Conservation (phyloP, 2,888 invertebrate species). For the Tachystola acroxantha region DNA sequence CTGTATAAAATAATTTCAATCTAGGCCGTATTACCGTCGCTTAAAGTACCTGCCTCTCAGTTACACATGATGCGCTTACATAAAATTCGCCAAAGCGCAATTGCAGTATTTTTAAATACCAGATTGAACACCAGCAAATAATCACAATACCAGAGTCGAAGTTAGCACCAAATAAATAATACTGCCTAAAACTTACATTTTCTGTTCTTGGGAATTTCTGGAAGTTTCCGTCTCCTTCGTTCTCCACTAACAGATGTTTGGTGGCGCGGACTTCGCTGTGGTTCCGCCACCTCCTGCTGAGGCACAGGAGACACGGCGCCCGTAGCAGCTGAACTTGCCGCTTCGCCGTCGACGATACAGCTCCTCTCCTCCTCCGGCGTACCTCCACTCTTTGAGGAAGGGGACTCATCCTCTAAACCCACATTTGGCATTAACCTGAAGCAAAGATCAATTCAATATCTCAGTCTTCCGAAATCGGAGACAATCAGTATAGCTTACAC, state of each 20-base stretch:
- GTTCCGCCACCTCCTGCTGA: slow-evolving; percentile 42
- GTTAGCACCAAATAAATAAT: too few species aligned
- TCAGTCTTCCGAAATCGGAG: too few species aligned
- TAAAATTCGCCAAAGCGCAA: slow-evolving; percentile 32
- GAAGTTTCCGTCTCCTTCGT: slow-evolving; percentile 88
- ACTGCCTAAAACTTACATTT: slow-evolving; percentile 81
- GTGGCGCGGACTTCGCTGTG: slow-evolving; percentile 53
- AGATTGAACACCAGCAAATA: slow-evolving; percentile 12
- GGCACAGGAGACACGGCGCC: slow-evolving; percentile 43
- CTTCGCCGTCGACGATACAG: slow-evolving; percentile 77
- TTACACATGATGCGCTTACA: too few species aligned
- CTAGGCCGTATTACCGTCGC: too few species aligned
- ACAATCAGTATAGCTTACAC: too few species aligned
- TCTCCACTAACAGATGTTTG: slow-evolving; percentile 71
- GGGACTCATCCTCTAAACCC: slow-evolving; percentile 88
- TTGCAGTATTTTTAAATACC: slow-evolving; percentile 23
- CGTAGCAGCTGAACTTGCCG: slow-evolving; percentile 25
- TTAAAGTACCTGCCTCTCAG: too few species aligned
- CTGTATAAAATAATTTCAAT: too few species aligned
- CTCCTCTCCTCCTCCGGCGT: slow-evolving; percentile 81
- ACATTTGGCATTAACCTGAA: slow-evolving; percentile 91
- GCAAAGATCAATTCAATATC: too few species aligned
- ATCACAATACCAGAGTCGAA: too few species aligned
- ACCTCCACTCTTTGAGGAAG: slow-evolving; percentile 86
- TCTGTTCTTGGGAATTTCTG: slow-evolving; percentile 93